Conservation (phyloP, 1,140 invertebrate genomes). For the Drosophila pruinosa region DNA sequence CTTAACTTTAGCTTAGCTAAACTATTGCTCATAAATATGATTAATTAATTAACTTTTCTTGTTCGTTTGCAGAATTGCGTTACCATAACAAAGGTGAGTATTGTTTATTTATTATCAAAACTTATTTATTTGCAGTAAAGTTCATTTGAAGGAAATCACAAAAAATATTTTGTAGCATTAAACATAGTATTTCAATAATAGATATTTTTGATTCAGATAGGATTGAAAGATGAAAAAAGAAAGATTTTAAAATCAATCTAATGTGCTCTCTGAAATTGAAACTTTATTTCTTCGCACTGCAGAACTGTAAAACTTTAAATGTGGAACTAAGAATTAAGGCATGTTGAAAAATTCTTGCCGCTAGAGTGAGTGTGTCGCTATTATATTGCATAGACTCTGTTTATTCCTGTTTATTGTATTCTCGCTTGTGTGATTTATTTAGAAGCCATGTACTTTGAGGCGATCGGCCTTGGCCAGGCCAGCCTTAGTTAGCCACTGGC, state of each 20-base stretch:
- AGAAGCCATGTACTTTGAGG: conserved; percentile 97
- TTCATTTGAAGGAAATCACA: too few species aligned
- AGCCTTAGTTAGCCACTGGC: conserved; percentile 95
- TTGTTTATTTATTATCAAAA: not conserved
- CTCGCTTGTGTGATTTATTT: conserved; percentile 75
- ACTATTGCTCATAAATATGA: not conserved
- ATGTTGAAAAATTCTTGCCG: conserved; percentile 14
- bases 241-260: too few species aligned
- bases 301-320: conserved; percentile 25
- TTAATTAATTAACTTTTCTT: conserved; percentile 38
- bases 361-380: not conserved
- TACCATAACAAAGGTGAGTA: conserved; percentile 63
- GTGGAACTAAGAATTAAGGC: conserved; percentile 16
- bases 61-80: conserved; percentile 51
- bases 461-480: conserved; percentile 95
- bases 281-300: not conserved
- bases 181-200: too few species aligned
- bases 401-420: not conserved
- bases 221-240: too few species aligned
- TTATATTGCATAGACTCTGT: not conserved
- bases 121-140: not conserved
- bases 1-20: conserved; percentile 1
- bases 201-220: too few species aligned
- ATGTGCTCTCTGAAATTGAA: not conserved
- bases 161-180: too few species aligned